Evolutionary conservation across 1,140 invertebrate species (phyloP).

Genomic region (Melanaphis sacchari): DNA sequence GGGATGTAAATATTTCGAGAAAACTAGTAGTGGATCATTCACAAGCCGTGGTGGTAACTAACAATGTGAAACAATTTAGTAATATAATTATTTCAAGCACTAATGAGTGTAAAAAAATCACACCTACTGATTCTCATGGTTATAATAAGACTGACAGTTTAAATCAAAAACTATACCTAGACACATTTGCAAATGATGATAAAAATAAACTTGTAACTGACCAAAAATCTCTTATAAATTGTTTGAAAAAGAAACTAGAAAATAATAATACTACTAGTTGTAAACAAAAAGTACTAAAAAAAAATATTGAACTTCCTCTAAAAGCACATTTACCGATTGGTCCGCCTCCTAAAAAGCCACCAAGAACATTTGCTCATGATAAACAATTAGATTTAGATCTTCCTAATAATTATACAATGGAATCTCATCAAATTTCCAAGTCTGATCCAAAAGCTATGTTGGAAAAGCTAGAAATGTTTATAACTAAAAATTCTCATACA

Average conservation of each 20-base stretch:
- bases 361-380: constrained; percentile 70
- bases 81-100: not conserved
- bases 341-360: constrained; percentile 76
- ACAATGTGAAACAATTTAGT: constrained; percentile 11
- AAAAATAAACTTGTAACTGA: not conserved
- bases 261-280: not conserved
- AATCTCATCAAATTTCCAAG: constrained; percentile 58
- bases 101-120: not conserved
- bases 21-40: not conserved
- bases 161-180: not conserved
- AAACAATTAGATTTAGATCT: constrained; percentile 13
- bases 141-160: constrained; percentile 33
- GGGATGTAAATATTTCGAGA: constrained; percentile 53
- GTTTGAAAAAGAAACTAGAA: constrained; percentile 39
- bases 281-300: not conserved
- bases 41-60: constrained; percentile 2
- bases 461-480: constrained; percentile 60
- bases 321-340: constrained; percentile 71
- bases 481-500: constrained; percentile 49
- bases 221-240: not conserved
- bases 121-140: not conserved
- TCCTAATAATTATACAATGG: constrained; percentile 53
- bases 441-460: constrained; percentile 62
- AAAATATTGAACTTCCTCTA: constrained; percentile 63
- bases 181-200: not conserved